Conservation (phyloP, 2,113 vertebrate species). For the Jacana jacana region DNA sequence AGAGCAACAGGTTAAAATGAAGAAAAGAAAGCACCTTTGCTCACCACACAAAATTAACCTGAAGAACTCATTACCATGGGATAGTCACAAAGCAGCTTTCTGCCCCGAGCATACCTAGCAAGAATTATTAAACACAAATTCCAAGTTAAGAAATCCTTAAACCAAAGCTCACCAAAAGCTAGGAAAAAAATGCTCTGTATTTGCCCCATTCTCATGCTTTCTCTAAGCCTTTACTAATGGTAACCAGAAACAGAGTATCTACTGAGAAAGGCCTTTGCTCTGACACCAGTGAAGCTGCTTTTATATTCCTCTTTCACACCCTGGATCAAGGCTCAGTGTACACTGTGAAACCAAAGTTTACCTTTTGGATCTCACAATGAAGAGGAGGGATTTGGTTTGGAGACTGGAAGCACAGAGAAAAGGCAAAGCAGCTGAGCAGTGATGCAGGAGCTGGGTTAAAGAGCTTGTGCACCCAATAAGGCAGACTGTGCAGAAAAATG, state of each 20-base stretch:
- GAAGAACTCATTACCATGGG: not conserved
- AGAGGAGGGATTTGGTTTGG: not conserved
- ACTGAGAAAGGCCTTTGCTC: not conserved
- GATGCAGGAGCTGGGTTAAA: not conserved
- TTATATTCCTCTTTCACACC: not conserved
- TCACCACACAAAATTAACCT: not conserved
- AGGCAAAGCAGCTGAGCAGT: not conserved
- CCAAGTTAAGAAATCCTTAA: not conserved
- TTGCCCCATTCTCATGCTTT: not conserved
- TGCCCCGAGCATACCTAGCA: not conserved
- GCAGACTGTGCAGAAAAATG: not conserved
- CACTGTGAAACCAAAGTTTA: not conserved
- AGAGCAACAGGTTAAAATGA: not conserved
- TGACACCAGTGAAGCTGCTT: not conserved
- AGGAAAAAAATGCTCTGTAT: not conserved
- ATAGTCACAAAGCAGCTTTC: not conserved
- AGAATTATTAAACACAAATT: not conserved
- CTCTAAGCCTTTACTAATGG: not conserved
- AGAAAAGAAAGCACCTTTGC: not conserved
- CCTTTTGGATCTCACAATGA: not conserved
- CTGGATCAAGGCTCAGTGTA: not conserved
- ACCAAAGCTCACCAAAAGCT: not conserved
- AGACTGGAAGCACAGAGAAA: not conserved
- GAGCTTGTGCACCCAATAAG: accelerated
- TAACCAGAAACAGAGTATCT: not conserved